Evolutionary conservation across 2,888 invertebrate genomes (phyloP), one percentile per base, ranked within the genome.

Genomic region (Ormyrus rosae): DNA sequence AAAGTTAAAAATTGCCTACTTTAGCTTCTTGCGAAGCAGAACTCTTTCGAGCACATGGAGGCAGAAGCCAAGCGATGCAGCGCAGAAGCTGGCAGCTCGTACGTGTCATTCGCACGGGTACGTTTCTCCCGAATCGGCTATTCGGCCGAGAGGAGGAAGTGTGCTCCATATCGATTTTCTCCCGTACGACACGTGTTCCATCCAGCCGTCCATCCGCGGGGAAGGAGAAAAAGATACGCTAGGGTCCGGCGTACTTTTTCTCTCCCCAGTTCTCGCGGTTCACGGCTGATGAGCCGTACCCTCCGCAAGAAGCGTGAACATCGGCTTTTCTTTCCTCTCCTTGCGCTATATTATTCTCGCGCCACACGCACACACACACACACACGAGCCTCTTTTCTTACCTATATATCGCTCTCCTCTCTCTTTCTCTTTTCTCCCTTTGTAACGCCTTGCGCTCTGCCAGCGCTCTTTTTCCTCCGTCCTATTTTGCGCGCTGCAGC

Each of bases 401-500:
- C 68, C n/a, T 70, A 9, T 70, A 9, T 46, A 8, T 63, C 13
- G 5, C 34, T 71, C 71, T n/a, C 34, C 11, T 11, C 64, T 61
- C 51, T 51, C 50, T 45, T 51, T 10, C 13, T 5, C 71, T 65
- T 65, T 34, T 71, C 60, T 67, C 67, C 53, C 13, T 70, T 70
- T 68, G 50, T 58, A 45, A 34, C 70, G 45, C n/a, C 11, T 46
- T 11, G 51, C 9, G 19, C 53, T 45, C 45, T 19, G 8, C 45
- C 61, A 5, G 11, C 34, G 34, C 58, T 13, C 13, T 69, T 69
- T 48, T 45, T 64, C 55, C 46, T 60, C 46, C 67, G 53, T 60
- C 67, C 65, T 72, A 67, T 78, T 78, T 78, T 72, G 65, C 67
- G 45, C 13, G 0, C 53, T 34, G 72, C 51, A 46, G 72, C 64